Evolutionary conservation across 2,113 vertebrate species (phyloP).

Genomic region (Reinhardtius hippoglossoides): DNA sequence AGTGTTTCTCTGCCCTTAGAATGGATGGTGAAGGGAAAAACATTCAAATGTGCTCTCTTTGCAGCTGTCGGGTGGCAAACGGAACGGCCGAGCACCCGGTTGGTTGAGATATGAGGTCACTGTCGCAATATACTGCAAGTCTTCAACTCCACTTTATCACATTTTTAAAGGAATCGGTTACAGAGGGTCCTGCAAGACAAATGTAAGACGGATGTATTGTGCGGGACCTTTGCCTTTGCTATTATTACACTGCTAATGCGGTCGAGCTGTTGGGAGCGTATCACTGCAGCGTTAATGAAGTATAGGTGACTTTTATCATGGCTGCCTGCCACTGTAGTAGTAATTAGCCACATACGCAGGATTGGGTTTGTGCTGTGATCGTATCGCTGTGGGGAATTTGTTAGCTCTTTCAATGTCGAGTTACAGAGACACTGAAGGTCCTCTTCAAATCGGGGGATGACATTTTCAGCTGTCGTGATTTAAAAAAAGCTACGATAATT

Average conservation of each 20-base stretch:
- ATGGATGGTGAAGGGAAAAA: conserved; percentile 19
- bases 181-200: conserved; percentile 29
- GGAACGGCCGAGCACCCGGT: conserved; percentile 35
- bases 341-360: conserved; percentile 41
- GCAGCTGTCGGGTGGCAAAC: conserved; percentile 38
- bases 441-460: not conserved
- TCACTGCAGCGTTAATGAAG: conserved; percentile 39
- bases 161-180: conserved; percentile 45
- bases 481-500: conserved; percentile 27
- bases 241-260: conserved; percentile 51
- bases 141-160: conserved; percentile 46
- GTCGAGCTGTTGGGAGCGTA: conserved; percentile 18
- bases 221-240: conserved; percentile 53
- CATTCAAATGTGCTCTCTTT: conserved; percentile 42
- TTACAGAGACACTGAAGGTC: not conserved
- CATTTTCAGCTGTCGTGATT: not conserved
- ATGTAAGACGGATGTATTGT: conserved; percentile 43
- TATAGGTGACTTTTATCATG: conserved; percentile 23
- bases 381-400: conserved; percentile 14
- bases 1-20: conserved; percentile 43
- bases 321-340: not conserved
- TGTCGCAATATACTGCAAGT: conserved; percentile 54
- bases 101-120: conserved; percentile 62
- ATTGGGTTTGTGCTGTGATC: conserved; percentile 21
- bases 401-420: not conserved